Conservation (phyloP, 2,797 vertebrate genomes). For the Myotis pilosus region DNA sequence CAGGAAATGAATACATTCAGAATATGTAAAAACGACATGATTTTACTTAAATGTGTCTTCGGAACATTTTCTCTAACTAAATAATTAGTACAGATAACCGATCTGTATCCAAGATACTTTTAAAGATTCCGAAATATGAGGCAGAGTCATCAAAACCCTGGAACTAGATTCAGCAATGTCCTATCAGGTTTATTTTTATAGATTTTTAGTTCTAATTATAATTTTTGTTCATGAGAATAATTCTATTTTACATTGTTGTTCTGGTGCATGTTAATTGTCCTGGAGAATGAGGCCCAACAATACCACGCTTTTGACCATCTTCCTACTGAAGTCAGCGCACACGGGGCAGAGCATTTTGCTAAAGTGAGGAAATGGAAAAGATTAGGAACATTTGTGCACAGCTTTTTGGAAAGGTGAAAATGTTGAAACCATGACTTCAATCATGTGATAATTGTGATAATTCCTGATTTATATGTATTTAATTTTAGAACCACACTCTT, state of each 20-base stretch:
- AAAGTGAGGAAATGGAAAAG: neutral
- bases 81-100: neutral
- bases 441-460: neutral
- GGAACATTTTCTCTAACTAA: neutral
- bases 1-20: neutral
- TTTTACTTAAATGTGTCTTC: neutral
- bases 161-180: neutral
- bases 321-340: neutral
- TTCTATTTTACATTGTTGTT: constrained; percentile 42
- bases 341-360: neutral
- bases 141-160: neutral
- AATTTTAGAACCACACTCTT: neutral
- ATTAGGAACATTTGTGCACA: neutral
- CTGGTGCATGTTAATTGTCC: neutral
- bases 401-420: neutral
- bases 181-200: neutral
- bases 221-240: neutral
- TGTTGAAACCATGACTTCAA: neutral
- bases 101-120: neutral
- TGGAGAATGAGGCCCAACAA: neutral
- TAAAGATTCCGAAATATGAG: neutral
- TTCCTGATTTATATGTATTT: neutral
- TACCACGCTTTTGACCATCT: neutral
- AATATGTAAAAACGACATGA: neutral
- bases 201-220: neutral